A percentile compares a stretch with the other conserved stretches of the same genome.
Evolutionary conservation across 1,140 invertebrate species (phyloP).

Genomic region (Lethrus apterus): DNA sequence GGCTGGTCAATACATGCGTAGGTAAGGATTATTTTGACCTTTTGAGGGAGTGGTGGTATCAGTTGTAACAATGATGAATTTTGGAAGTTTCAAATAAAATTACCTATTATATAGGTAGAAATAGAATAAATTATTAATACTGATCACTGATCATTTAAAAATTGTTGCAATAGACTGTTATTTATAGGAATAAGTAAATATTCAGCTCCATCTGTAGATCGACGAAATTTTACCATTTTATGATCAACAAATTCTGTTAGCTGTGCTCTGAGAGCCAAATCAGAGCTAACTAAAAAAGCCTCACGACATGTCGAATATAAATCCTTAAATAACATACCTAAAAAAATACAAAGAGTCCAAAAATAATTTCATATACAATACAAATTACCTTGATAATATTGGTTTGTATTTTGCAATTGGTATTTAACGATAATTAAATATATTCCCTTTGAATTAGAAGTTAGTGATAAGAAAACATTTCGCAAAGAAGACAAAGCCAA

Average conservation of each 20-base stretch:
- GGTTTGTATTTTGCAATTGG: constrained; percentile 65
- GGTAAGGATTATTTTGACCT: too few relatives aligned
- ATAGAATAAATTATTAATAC: neutral
- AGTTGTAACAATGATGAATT: too few relatives aligned
- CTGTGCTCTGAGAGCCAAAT: constrained; percentile 78
- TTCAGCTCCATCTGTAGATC: constrained; percentile 72
- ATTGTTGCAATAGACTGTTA: constrained; percentile 65
- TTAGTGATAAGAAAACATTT: constrained; percentile 84
- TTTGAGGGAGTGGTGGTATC: too few relatives aligned
- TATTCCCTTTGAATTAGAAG: constrained; percentile 78
- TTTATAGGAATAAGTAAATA: constrained; percentile 75
- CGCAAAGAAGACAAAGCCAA: constrained; percentile 76
- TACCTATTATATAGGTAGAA: too few relatives aligned
- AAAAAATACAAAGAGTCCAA: constrained; percentile 31
- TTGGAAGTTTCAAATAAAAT: too few relatives aligned
- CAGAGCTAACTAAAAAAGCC: constrained; percentile 82
- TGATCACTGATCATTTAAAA: constrained; percentile 48
- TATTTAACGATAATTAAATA: constrained; percentile 75
- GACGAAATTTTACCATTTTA: constrained; percentile 75
- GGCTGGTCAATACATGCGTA: too few relatives aligned
- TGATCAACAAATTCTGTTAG: constrained; percentile 92
- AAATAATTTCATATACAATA: constrained; percentile 12
- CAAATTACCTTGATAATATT: constrained; percentile 62
- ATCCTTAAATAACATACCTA: constrained; percentile 81
- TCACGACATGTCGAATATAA: constrained; percentile 78